Evolutionary conservation across 2,888 invertebrate species (phyloP), one percentile per base, ranked within the genome.

Genomic region (Heliconius aoede): DNA sequence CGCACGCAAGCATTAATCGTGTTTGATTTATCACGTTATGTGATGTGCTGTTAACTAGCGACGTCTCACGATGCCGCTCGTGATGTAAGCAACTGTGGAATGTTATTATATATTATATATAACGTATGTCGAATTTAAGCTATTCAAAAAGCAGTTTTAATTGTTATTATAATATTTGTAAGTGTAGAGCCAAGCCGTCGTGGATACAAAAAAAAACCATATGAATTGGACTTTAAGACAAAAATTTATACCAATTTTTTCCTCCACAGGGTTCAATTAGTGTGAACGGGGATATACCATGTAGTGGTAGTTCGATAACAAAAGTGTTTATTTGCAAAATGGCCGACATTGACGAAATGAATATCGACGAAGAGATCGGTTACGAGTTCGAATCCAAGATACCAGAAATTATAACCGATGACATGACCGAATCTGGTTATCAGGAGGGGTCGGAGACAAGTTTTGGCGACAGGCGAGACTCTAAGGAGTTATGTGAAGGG

Each of bases 401-500:
- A 78, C 93, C 94, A n/a, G 92, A 93, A 72, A 94, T 94, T 79
- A 89, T 93, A 7, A 90, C 93, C 0, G 94, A 94, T 36, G 94
- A 94, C 67, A 93, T 94, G 92, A 93, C 90, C 84, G 94, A 94
- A 81, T 93, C 92, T 3, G 94, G 94, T 1, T 94, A 93, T 75
- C 93, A 93, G 80, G 94, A 93, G 81, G 93, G 93, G 0, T 94
- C 94, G 3, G 94, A 94, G 82, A 88, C 88, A 83, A 94, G 94
- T 79, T 94, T 87, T 76, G 93, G 94, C 76, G 94, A 94, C 32
- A 83, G 94, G 80, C 85, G 94, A 80, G 93, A 93, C 80, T 93
- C 93, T 5, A 93, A 93, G 83, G 93, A 93, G 2, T 92, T 91
- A 5, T 92, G 92, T 24, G 93, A 94, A 76, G 91, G 91, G 21